These are phyloP conservation scores for Schizotus pectinicornis DNA, from an alignment of 2,888 invertebrate species.

Conservation along the genomic window DNA sequence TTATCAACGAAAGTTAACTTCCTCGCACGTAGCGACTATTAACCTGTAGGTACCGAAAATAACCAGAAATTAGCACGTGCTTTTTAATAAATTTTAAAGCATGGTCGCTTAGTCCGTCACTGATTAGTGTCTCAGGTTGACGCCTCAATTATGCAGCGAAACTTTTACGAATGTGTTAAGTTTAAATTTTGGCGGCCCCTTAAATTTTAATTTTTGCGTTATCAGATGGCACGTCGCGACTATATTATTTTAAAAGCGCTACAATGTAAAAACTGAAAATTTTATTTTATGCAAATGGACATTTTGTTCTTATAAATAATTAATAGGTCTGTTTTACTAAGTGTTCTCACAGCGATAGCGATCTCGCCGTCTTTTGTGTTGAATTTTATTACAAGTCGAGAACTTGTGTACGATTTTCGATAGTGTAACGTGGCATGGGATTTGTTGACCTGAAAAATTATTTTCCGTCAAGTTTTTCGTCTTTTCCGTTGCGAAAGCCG, in stretches of 20 bases:
- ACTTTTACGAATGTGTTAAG: too few species aligned
- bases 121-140: too few species aligned
- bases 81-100: too few species aligned
- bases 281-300: constrained; percentile 33
- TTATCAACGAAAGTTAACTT: too few species aligned
- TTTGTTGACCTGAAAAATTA: constrained; percentile 4
- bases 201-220: too few species aligned
- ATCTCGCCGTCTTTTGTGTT: constrained; percentile 25
- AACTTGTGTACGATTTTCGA: background rate
- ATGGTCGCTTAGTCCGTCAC: too few species aligned
- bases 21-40: too few species aligned
- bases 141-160: too few species aligned
- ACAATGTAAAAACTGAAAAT: constrained; percentile 25
- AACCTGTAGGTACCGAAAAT: too few species aligned
- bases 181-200: too few species aligned
- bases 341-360: constrained; percentile 30
- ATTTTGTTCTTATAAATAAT: constrained; percentile 33
- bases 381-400: background rate
- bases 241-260: constrained; percentile 22
- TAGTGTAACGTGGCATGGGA: background rate
- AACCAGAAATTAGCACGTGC: too few species aligned
- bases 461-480: background rate
- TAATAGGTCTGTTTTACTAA: constrained; percentile 27
- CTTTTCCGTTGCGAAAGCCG: background rate
- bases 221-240: constrained; percentile 8